Evolutionary conservation across 1,140 invertebrate genomes (phyloP).

Genomic region (Heliconius hermathena): DNA sequence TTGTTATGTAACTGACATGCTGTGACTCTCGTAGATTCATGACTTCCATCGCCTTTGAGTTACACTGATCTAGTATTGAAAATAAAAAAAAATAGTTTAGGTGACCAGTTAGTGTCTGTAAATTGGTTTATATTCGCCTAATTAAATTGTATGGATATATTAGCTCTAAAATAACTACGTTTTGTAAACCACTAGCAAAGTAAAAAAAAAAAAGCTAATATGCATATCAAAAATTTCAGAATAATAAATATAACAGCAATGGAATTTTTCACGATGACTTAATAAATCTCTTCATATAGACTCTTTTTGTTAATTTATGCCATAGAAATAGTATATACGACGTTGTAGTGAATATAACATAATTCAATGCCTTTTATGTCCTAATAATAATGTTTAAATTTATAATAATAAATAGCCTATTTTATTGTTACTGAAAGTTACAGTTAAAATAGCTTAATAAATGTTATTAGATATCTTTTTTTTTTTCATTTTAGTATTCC

Average conservation of each 20-base stretch:
- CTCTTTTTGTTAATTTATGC: not conserved
- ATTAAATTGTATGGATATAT: not conserved
- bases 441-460: slow-evolving; percentile 6
- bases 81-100: not conserved
- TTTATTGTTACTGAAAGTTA: slow-evolving; percentile 1
- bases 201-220: not conserved
- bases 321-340: not conserved
- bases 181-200: not conserved
- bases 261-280: not conserved
- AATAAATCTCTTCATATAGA: not conserved
- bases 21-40: not conserved
- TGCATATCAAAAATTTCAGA: not conserved
- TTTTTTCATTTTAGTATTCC: not conserved
- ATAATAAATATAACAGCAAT: not conserved
- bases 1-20: slow-evolving; percentile 5
- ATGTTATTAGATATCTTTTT: not conserved
- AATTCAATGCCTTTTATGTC: not conserved
- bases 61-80: not conserved
- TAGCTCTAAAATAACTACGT: not conserved
- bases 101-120: not conserved
- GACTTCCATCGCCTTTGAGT: not conserved
- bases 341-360: not conserved
- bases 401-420: slow-evolving; percentile 9
- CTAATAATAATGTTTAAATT: not conserved
- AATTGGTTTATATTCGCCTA: not conserved